phyloP scores from a whole-genome alignment of 2,797 vertebrate genomes.

The Poecilia gillii region DNA sequence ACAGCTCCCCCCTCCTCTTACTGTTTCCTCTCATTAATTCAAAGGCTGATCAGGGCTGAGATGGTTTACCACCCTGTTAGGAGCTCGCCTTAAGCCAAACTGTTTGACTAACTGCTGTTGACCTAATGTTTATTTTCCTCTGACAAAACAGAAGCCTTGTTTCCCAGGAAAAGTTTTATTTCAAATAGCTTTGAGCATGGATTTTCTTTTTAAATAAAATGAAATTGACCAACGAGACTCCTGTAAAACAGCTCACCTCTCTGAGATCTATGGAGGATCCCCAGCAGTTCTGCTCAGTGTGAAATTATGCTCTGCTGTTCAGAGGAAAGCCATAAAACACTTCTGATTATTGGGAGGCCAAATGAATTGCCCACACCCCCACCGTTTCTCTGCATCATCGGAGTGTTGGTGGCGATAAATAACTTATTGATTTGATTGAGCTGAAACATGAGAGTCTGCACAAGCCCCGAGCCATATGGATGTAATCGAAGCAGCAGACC shows the following conservation, averaged over 20 bases:
- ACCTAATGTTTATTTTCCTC: not conserved
- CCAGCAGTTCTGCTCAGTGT: not conserved
- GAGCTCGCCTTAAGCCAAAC: not conserved
- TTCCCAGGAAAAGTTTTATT: not conserved
- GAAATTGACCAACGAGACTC: not conserved
- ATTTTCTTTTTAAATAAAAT: not conserved
- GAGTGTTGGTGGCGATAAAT: conserved; percentile 69
- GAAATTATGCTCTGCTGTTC: not conserved
- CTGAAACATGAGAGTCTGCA: conserved; percentile 66
- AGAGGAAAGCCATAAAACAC: conserved; percentile 23
- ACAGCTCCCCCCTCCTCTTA: not conserved
- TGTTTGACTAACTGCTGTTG: not conserved
- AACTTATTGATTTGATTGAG: conserved; percentile 76
- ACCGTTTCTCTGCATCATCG: conserved; percentile 31
- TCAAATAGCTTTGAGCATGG: not conserved
- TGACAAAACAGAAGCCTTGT: not conserved
- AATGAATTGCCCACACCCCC: conserved; percentile 45
- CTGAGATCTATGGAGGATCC: not conserved
- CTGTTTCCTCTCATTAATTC: not conserved
- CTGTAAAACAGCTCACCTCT: not conserved
- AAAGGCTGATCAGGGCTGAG: not conserved
- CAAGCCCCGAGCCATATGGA: conserved; percentile 50
- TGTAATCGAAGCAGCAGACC: conserved; percentile 71
- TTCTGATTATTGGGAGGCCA: conserved; percentile 59
- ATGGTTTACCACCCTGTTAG: not conserved